Conservation (phyloP, 2,113 vertebrate genomes). For the Myiagra hebetior region DNA sequence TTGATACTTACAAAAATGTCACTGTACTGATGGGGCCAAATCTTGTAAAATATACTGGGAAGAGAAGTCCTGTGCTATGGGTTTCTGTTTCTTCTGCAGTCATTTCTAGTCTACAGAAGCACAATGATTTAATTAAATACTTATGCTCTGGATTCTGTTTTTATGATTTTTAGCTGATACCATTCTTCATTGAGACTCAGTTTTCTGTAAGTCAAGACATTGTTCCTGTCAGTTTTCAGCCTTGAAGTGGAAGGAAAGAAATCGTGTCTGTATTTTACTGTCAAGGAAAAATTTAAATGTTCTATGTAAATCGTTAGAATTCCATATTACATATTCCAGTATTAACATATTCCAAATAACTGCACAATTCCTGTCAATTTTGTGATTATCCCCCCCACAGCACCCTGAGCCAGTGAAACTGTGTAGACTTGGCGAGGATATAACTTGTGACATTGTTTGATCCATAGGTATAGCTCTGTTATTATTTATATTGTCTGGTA, state of each 20-base stretch:
- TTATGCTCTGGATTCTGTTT: neutral
- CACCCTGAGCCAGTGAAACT: neutral
- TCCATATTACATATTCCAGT: neutral
- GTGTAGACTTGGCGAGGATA: neutral
- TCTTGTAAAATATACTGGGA: neutral
- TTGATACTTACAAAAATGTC: neutral
- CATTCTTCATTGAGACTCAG: neutral
- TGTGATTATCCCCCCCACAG: neutral
- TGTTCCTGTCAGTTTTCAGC: neutral
- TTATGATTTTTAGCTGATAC: neutral
- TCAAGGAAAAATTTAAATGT: neutral
- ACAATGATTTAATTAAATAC: neutral
- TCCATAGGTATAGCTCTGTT: neutral
- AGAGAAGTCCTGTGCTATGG: neutral
- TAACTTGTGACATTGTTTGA: neutral
- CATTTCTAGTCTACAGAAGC: neutral
- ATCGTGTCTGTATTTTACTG: rapidly evolving
- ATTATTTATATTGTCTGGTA: neutral
- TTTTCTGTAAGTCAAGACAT: neutral
- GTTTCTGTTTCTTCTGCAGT: neutral
- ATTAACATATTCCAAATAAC: neutral
- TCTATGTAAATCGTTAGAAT: neutral
- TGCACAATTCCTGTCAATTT: neutral
- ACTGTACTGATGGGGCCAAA: neutral
- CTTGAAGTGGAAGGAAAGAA: neutral